A percentile compares a stretch with the other conserved stretches of the same genome.
Evolutionary conservation across 2,113 vertebrate genomes (phyloP).

Genomic region (Motacilla alba): DNA sequence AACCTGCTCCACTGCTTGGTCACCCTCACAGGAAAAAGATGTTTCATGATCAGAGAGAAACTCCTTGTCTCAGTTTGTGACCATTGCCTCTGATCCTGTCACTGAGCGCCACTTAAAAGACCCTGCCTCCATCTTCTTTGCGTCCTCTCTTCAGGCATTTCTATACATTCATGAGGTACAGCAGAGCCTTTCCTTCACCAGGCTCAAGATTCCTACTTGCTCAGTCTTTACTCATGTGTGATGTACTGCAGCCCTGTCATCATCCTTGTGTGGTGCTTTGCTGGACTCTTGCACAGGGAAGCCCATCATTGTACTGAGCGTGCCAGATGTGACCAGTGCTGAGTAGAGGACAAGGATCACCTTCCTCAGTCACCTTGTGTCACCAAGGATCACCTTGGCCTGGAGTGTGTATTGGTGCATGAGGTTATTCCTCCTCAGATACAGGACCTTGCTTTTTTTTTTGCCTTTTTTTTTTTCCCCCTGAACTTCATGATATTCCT

Average conservation of each 20-base stretch:
- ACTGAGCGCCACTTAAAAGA: neutral
- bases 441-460: neutral
- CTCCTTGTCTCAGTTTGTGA: neutral
- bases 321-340: neutral
- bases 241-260: neutral
- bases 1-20: neutral
- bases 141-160: neutral
- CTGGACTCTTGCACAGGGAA: neutral
- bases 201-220: neutral
- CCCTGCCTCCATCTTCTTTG: neutral
- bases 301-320: neutral
- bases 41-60: neutral
- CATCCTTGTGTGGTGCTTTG: neutral
- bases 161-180: neutral
- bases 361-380: accelerated
- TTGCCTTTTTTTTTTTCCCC: neutral
- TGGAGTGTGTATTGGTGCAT: neutral
- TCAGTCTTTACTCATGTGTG: neutral
- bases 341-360: neutral
- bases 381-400: neutral
- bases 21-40: neutral
- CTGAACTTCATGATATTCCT: neutral
- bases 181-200: neutral
- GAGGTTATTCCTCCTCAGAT: neutral
- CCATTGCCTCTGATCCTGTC: neutral